Evolutionary conservation across 2,797 vertebrate species (phyloP), one percentile per base, ranked within the genome.

Genomic region (Coreius guichenoti): DNA sequence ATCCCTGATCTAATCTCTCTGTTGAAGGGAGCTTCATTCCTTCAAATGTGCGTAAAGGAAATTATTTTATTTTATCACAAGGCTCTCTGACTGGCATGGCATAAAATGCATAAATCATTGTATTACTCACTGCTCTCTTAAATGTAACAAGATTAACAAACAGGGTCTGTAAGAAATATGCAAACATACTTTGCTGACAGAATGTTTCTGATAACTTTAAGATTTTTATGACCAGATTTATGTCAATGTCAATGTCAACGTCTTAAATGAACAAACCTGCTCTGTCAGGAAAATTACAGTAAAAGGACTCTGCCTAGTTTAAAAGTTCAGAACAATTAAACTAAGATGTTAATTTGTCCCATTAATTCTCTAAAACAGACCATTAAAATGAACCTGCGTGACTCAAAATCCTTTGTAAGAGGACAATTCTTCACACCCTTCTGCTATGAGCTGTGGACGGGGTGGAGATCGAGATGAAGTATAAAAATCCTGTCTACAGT

Each of bases 381-480:
- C 5, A 51, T 58, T 70, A 16, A n/a, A 70, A 45, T 45, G 0
- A 82, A 23, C 19, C 23, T 3, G 14, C 5, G 3, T 75, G 45
- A 83, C 23, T 75, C 82, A 83, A 13, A 67, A 67, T 54, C 45
- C 29, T 76, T 83, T 39, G 6, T 61, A 7, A 54, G 23, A 43
- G 51, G 4, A 31, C 36, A 21, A 21, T 79, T 61, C 8, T 13
- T 56, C 3, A 17, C 29, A 81, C 2, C 73, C 51, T 17, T 75
- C 8, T 36, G 21, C 43, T 65, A 51, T 67, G 58, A 83, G 43
- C 16, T 67, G 43, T 51, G 29, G 45, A 67, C 19, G 31, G 51
- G 81, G 82, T 76, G 82, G 82, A 76, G 82, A 75, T 49, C 17
- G 26, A 43, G 39, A 74, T 51, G 6, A 9, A 39, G 43, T 68